A percentile compares a stretch with the other conserved stretches of the same genome.
These are phyloP conservation scores for Paratilapia polleni DNA, from an alignment of 2,113 vertebrate species.

Conservation along the genomic window DNA sequence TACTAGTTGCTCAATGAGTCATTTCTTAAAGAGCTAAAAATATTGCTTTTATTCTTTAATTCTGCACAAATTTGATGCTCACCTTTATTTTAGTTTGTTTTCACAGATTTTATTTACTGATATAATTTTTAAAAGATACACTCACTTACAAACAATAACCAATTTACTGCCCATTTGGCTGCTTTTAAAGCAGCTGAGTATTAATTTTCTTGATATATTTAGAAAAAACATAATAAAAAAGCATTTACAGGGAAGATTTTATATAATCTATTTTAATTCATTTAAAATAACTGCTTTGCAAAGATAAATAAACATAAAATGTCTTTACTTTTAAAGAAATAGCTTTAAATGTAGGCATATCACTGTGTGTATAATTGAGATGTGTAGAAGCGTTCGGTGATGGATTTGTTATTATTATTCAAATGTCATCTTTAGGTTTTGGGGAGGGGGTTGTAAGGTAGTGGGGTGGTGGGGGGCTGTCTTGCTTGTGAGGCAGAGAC, in stretches of 20 bases:
- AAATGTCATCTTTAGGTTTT: conserved; percentile 54
- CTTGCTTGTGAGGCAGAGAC: conserved; percentile 49
- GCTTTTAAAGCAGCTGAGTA: background rate
- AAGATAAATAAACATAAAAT: conserved; percentile 48
- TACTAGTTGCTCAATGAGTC: conserved; percentile 20
- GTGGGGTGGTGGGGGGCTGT: conserved; percentile 3
- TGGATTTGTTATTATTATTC: conserved; percentile 66
- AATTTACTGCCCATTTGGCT: background rate
- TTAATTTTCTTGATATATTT: conserved; percentile 21
- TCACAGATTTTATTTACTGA: background rate
- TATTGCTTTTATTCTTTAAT: conserved; percentile 16
- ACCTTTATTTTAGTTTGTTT: conserved; percentile 30
- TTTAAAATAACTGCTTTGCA: conserved; percentile 63
- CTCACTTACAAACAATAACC: conserved; percentile 1
- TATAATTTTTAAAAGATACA: conserved; percentile 6
- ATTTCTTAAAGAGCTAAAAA: conserved; percentile 29
- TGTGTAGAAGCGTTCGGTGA: conserved; percentile 22
- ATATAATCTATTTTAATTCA: conserved; percentile 55
- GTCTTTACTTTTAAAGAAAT: conserved; percentile 17
- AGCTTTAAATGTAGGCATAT: background rate
- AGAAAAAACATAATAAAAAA: conserved; percentile 5
- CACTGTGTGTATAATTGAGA: conserved; percentile 47
- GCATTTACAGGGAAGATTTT: conserved; percentile 28
- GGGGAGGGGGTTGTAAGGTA: background rate
- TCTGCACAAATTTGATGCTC: conserved; percentile 8